Evolutionary conservation across 2,888 invertebrate genomes (phyloP).

Genomic region (Iphiclides podalirius): DNA sequence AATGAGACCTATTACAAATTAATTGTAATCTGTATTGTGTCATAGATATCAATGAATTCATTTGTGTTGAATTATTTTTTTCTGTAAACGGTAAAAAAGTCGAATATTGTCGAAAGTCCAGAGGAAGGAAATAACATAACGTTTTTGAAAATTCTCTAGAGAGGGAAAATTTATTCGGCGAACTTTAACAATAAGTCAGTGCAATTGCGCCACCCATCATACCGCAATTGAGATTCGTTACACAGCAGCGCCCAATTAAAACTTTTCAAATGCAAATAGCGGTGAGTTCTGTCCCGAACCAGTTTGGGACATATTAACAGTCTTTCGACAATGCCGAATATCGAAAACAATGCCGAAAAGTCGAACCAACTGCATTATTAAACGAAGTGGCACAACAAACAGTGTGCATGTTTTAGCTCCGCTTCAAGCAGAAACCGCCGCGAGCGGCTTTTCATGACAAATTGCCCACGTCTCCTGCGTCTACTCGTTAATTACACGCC

Average conservation of each 20-base stretch:
- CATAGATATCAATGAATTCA: no score
- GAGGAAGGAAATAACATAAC: no score
- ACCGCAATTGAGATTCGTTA: slow-evolving; percentile 11
- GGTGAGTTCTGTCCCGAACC: no score
- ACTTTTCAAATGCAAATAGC: slow-evolving; percentile 22
- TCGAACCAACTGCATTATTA: slow-evolving; percentile 14
- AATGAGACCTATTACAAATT: no score
- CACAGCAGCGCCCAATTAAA: slow-evolving; percentile 26
- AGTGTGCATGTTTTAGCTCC: slow-evolving; percentile 23
- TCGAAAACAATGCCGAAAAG: slow-evolving; percentile 23
- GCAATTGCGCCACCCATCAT: slow-evolving; percentile 10
- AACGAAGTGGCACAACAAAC: slow-evolving; percentile 23
- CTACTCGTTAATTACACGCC: slow-evolving; percentile 55
- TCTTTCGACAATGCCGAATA: no score
- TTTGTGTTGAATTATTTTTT: no score
- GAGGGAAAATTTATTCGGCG: no score
- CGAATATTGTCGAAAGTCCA: no score
- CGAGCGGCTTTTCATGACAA: slow-evolving; percentile 45
- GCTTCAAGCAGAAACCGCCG: slow-evolving; percentile 14
- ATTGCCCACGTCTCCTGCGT: slow-evolving; percentile 52
- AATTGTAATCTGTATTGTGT: no score
- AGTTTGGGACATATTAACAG: slow-evolving; percentile 20
- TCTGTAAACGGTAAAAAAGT: no score
- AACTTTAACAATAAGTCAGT: slow-evolving; percentile 13
- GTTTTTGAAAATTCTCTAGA: no score